phyloP scores from a whole-genome alignment of 2,797 vertebrate species.

The Acrossocheilus fasciatus region DNA sequence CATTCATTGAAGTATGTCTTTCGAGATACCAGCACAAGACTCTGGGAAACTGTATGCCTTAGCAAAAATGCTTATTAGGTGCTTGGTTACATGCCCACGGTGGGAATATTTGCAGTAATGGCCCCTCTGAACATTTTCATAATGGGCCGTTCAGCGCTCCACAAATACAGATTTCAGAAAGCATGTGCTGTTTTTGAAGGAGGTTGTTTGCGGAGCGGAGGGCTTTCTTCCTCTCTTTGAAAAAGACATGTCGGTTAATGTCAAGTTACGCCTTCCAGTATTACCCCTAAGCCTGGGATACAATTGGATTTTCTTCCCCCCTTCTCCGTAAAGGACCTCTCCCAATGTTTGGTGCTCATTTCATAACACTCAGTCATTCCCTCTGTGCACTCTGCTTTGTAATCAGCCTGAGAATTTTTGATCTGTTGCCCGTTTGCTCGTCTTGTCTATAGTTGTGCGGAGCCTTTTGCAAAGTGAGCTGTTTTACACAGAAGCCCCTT shows the following conservation, averaged over 20 bases:
- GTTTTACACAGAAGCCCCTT: conserved; percentile 35
- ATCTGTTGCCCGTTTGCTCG: not conserved
- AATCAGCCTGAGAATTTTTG: conserved; percentile 28
- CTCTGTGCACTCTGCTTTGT: conserved; percentile 6
- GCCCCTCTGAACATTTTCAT: conserved; percentile 65
- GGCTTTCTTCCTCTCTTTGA: conserved; percentile 55
- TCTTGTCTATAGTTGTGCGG: not conserved
- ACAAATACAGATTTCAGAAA: conserved; percentile 68
- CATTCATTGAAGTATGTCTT: conserved; percentile 62
- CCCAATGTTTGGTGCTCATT: conserved; percentile 11
- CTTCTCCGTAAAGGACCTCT: conserved; percentile 4
- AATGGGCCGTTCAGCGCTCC: conserved; percentile 70
- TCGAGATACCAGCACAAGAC: conserved; percentile 43
- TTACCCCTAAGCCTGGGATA: conserved; percentile 37
- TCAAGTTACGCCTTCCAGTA: conserved; percentile 48
- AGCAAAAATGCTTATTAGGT: conserved; percentile 76
- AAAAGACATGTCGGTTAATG: conserved; percentile 46
- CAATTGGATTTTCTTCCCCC: conserved; percentile 41
- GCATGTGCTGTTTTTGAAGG: conserved; percentile 61
- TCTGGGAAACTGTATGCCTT: conserved; percentile 68
- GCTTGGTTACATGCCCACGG: conserved; percentile 65
- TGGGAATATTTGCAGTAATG: conserved; percentile 67
- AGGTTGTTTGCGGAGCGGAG: conserved; percentile 59
- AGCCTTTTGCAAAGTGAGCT: conserved; percentile 41
- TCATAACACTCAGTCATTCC: conserved; percentile 26